These are phyloP conservation scores for Characodon lateralis DNA, from an alignment of 2,797 vertebrate species.

Conservation along the genomic window DNA sequence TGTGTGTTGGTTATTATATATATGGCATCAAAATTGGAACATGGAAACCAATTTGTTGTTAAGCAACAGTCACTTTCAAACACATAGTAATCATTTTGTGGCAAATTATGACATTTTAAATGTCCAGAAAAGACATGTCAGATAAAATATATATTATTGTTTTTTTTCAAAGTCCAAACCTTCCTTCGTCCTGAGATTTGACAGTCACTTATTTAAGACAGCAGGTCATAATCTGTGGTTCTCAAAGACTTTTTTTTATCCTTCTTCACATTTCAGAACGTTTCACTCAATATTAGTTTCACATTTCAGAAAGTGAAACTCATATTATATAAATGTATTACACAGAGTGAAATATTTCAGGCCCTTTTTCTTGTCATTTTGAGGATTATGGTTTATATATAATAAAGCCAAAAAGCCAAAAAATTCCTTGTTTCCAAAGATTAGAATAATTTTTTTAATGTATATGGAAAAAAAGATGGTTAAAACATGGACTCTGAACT, in stretches of 20 bases:
- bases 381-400: no score
- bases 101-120: neutral
- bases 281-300: neutral
- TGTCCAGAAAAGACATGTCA: conserved; percentile 1
- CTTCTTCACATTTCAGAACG: conserved; percentile 14
- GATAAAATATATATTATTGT: conserved; percentile 33
- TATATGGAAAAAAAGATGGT: no score
- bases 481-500: no score
- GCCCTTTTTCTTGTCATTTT: no score
- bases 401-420: no score
- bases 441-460: no score
- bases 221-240: conserved; percentile 5
- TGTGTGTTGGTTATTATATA: no score
- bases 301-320: no score
- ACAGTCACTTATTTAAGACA: conserved; percentile 18
- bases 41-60: neutral
- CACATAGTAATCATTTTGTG: neutral
- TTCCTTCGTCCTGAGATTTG: neutral
- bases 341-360: no score
- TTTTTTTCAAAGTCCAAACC: neutral
- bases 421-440: no score
- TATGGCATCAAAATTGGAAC: no score
- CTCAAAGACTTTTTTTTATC: conserved; percentile 23
- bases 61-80: neutral
- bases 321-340: no score